Base-by-base conservation (phyloP, 2,797 vertebrate species). In the Atherinosoma microstoma region DNA sequence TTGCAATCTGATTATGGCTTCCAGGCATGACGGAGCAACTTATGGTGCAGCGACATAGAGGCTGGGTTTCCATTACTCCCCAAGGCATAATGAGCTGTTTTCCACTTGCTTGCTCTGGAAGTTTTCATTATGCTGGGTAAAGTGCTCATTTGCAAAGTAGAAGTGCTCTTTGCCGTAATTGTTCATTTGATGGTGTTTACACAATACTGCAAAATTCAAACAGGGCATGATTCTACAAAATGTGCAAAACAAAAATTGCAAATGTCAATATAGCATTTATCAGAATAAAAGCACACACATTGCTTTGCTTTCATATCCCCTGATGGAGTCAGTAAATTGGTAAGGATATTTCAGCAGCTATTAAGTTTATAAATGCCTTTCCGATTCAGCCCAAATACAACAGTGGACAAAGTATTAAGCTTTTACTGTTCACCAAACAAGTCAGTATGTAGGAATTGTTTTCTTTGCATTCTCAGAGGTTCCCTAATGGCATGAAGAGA, bases 111-210 rank as follows among this genome's bases (percentile, higher is more conserved):
- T 16, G 54, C 70, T 53, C 79, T 76, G 73, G 71, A 88, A 87
- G 79, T 87, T 93, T 92, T 89, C 85, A 93, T 91, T 85, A 88
- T 76, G 64, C 29, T 12, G 42, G 78, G 78, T 85, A 70, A 87
- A 89, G 83, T 86, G 80, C 74, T 85, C 53, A 38, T 89, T 90
- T 89, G 80, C 29, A 10, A 80, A 82, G 80, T 45, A 74, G 75
- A 77, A 59, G 59, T 35, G 22, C 75, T 79, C 70, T 84, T 87
- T 82, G 53, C 71, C n/a, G 47, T 88, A 82, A 92, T 89, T 87
- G 79, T 82, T 72, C 69, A 62, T 68, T 69, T 64, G 49, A 34
- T 82, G 35, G 76, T 85, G 77, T 84, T 85, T 56, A 80, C 76
- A 71, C 45, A 24, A 56, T 57, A 77, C 67, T 68, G 51, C 75